These are phyloP conservation scores for Acleris literana DNA, from an alignment of 2,888 invertebrate species.

Conservation along the genomic window DNA sequence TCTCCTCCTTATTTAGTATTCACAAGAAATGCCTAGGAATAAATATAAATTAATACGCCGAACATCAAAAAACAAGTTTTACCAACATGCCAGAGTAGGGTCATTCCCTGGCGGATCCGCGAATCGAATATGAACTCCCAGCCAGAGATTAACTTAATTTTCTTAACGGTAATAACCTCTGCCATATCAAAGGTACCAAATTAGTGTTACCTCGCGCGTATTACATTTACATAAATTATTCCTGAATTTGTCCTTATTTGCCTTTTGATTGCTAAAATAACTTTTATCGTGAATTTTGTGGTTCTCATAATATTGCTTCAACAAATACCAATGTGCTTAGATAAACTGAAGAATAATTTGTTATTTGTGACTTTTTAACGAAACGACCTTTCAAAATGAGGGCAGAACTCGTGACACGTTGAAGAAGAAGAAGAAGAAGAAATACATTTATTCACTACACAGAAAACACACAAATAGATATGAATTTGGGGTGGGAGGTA, in stretches of 20 bases:
- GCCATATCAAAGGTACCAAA: constrained; percentile 35
- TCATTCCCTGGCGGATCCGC: constrained; percentile 26
- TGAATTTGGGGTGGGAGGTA: too few species aligned
- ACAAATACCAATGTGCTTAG: constrained; percentile 8
- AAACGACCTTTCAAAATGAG: too few species aligned
- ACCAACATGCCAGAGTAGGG: constrained; percentile 18
- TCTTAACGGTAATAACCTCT: constrained; percentile 33
- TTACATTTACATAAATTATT: constrained; percentile 20
- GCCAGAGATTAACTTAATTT: constrained; percentile 32
- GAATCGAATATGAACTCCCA: constrained; percentile 25
- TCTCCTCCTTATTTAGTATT: too few species aligned
- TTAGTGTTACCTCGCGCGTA: constrained; percentile 34
- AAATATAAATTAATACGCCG: background rate
- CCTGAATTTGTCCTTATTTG: constrained; percentile 22
- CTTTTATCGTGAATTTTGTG: constrained; percentile 12
- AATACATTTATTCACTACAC: too few species aligned
- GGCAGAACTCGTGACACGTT: too few species aligned
- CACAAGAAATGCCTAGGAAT: background rate
- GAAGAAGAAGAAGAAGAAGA: too few species aligned
- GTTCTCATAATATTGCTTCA: constrained; percentile 8
- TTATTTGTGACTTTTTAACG: background rate
- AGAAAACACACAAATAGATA: too few species aligned
- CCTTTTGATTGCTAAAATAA: constrained; percentile 27
- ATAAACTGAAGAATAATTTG: constrained; percentile 7
- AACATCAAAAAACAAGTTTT: constrained; percentile 25